These are phyloP conservation scores for Steatocranus sp. DNA, from an alignment of 2,797 vertebrate genomes.

Conservation along the genomic window DNA sequence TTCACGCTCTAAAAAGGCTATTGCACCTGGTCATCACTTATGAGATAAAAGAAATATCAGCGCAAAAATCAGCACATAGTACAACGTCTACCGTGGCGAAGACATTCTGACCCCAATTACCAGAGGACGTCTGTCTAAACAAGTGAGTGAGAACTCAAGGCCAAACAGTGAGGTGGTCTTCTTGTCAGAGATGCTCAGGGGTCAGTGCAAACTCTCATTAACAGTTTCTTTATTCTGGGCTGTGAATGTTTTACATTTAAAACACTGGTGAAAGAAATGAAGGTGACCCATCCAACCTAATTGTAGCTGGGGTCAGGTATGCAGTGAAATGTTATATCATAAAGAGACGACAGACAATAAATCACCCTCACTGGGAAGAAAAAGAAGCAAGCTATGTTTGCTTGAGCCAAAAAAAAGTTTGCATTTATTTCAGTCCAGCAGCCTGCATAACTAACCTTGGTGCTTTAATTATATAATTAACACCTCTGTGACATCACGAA, in stretches of 20 bases:
- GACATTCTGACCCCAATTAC: slow-evolving; percentile 65
- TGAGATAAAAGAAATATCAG: slow-evolving; percentile 24
- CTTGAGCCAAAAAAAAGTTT: neutral
- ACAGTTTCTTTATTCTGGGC: slow-evolving; percentile 22
- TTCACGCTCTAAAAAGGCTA: slow-evolving; percentile 4
- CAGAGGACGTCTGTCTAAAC: slow-evolving; percentile 26
- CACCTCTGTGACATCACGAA: neutral
- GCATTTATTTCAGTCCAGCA: neutral
- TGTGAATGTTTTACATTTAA: slow-evolving; percentile 31
- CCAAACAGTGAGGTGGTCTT: slow-evolving; percentile 49
- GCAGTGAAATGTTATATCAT: neutral
- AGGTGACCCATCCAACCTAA: slow-evolving; percentile 16
- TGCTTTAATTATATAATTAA: neutral
- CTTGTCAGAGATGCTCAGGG: slow-evolving; percentile 37
- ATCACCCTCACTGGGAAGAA: neutral
- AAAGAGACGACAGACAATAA: neutral
- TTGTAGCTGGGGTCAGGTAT: neutral
- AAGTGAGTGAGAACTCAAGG: slow-evolving; percentile 42
- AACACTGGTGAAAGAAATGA: slow-evolving; percentile 5
- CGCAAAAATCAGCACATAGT: slow-evolving; percentile 27
- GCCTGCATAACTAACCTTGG: neutral
- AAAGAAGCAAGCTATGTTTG: rapidly evolving
- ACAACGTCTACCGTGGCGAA: neutral
- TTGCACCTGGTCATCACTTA: slow-evolving; percentile 31
- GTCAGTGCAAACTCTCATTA: slow-evolving; percentile 44